phyloP scores from a whole-genome alignment of 1,140 invertebrate genomes.

The silkworm (Bombyx mori) region DNA sequence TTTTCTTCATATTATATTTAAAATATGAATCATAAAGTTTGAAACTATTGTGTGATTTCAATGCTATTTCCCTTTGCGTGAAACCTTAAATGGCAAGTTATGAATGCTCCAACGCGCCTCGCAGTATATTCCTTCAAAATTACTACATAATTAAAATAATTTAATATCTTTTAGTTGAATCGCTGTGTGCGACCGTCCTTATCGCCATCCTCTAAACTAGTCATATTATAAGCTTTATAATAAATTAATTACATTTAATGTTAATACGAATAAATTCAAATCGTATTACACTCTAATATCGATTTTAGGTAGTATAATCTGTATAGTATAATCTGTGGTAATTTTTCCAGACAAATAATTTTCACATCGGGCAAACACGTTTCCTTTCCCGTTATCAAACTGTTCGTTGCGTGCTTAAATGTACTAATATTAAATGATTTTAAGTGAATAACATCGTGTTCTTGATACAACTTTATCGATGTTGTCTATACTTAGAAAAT shows the following conservation, averaged over 20 bases:
- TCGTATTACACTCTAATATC: not conserved
- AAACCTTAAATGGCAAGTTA: constrained; percentile 7
- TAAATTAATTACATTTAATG: constrained; percentile 26
- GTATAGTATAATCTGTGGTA: not conserved
- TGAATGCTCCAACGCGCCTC: constrained; percentile 48
- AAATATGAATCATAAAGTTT: constrained; percentile 21
- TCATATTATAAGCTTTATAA: constrained; percentile 51
- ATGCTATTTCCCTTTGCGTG: no score
- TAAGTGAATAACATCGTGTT: constrained; percentile 47
- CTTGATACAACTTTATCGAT: constrained; percentile 44
- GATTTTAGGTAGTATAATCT: not conserved
- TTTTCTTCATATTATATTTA: constrained; percentile 51
- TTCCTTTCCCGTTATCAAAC: constrained; percentile 30
- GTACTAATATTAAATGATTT: constrained; percentile 52
- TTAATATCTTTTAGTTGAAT: constrained; percentile 53
- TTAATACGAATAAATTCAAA: constrained; percentile 9
- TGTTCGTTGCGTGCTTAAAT: constrained; percentile 52
- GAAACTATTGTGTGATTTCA: no score
- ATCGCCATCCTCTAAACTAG: constrained; percentile 71
- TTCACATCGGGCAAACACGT: constrained; percentile 33
- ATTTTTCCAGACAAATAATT: not conserved
- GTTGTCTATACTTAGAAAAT: constrained; percentile 38
- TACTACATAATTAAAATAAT: constrained; percentile 49
- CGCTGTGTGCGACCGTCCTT: constrained; percentile 67
- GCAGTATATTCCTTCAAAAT: constrained; percentile 58